Evolutionary conservation across 1,140 invertebrate genomes (phyloP).

Genomic region (Eriosoma lanigerum): DNA sequence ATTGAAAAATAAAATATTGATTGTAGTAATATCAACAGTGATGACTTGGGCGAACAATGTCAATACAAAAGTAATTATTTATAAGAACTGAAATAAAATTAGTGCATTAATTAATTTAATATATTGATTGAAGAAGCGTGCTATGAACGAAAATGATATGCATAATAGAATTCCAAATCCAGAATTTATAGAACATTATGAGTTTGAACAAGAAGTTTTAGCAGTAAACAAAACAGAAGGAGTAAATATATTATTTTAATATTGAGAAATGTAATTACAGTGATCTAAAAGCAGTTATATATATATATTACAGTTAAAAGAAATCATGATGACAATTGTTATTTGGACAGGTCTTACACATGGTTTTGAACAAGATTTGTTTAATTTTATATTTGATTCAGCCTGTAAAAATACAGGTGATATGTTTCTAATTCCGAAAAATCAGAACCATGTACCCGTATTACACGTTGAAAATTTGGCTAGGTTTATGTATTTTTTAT

Average conservation of each 20-base stretch:
- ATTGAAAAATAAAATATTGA: neutral
- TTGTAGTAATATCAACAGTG: conserved; percentile 13
- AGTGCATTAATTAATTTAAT: neutral
- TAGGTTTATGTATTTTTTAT: neutral
- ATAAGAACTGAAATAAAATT: neutral
- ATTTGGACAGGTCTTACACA: conserved; percentile 13
- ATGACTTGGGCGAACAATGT: conserved; percentile 12
- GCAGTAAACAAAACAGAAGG: neutral
- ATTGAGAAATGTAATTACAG: neutral
- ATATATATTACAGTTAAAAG: conserved; percentile 7
- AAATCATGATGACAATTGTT: neutral
- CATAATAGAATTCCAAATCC: neutral
- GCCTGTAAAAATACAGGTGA: neutral
- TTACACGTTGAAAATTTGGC: conserved; percentile 9
- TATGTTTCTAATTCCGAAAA: conserved; percentile 7
- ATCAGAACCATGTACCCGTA: neutral
- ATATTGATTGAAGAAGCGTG: neutral
- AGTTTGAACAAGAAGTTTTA: conserved; percentile 25
- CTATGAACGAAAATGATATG: neutral
- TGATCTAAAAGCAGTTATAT: neutral
- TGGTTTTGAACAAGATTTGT: conserved; percentile 16
- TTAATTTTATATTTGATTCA: neutral
- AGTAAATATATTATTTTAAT: neutral
- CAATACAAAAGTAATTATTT: neutral
- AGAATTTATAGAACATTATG: neutral